Conservation (phyloP, 2,888 invertebrate genomes). For the Nymphalis urticae region DNA sequence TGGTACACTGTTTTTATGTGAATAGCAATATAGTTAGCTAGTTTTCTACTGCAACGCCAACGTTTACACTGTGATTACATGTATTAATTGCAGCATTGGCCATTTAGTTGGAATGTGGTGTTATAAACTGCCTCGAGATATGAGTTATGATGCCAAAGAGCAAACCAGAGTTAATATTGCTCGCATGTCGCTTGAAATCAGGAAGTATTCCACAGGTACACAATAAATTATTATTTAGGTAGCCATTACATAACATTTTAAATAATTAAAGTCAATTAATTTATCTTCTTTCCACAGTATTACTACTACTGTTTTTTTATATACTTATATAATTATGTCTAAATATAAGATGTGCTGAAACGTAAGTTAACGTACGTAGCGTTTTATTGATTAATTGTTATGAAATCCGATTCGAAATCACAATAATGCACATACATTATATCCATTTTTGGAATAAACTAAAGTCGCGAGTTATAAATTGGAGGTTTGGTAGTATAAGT, state of each 20-base stretch:
- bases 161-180: constrained; percentile 36
- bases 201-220: constrained; percentile 32
- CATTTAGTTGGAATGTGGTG: constrained; percentile 38
- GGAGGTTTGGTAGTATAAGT: constrained; percentile 11
- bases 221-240: constrained; percentile 24
- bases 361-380: too few relatives aligned
- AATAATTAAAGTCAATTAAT: constrained; percentile 13
- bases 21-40: constrained; percentile 21
- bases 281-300: constrained; percentile 5
- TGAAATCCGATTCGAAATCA: background rate
- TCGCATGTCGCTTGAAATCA: constrained; percentile 33
- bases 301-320: background rate
- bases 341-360: background rate
- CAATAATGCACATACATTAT: constrained; percentile 16
- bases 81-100: constrained; percentile 38
- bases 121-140: constrained; percentile 36
- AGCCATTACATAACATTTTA: constrained; percentile 10
- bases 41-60: constrained; percentile 30
- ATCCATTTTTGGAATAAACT: constrained; percentile 11
- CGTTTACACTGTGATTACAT: constrained; percentile 35
- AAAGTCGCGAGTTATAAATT: constrained; percentile 11
- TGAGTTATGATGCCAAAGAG: constrained; percentile 41
- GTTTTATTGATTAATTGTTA: background rate
- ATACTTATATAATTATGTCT: background rate
- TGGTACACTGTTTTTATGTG: constrained; percentile 15